A percentile compares a stretch with the other conserved stretches of the same genome.
Evolutionary conservation across 2,888 invertebrate species (phyloP).

Genomic region (Agapostemon virescens): DNA sequence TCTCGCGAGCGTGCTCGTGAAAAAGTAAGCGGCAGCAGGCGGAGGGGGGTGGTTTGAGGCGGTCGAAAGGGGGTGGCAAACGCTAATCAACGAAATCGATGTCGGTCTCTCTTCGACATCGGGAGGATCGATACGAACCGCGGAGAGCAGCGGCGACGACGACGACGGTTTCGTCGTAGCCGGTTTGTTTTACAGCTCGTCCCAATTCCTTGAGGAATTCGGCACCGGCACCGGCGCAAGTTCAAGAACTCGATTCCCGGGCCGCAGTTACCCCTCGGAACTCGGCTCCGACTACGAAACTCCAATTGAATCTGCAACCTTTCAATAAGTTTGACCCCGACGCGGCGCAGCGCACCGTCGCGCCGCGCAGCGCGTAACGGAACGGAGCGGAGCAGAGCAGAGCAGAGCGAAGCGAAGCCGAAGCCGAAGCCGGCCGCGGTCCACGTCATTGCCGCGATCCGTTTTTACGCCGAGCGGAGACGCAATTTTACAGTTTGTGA

Average conservation of each 20-base stretch:
- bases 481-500: constrained; percentile 43
- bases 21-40: neutral
- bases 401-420: too few species aligned
- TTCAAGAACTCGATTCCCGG: constrained; percentile 61
- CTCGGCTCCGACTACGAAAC: constrained; percentile 46
- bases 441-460: constrained; percentile 17
- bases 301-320: constrained; percentile 59
- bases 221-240: constrained; percentile 21
- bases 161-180: constrained; percentile 16
- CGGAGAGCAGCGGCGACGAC: neutral
- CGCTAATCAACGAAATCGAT: constrained; percentile 18
- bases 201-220: constrained; percentile 53
- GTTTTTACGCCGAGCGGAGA: constrained; percentile 35
- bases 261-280: constrained; percentile 45
- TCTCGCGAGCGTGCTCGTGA: neutral
- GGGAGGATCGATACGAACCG: constrained; percentile 9
- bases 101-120: neutral
- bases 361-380: neutral
- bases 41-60: neutral
- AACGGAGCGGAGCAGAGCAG: neutral
- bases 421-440: neutral
- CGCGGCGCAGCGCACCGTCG: neutral
- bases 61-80: neutral
- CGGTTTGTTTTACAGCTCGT: constrained; percentile 35
- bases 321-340: constrained; percentile 46